Base-by-base conservation (phyloP, 2,888 invertebrate species). In the Tetrapedia diversipes region DNA sequence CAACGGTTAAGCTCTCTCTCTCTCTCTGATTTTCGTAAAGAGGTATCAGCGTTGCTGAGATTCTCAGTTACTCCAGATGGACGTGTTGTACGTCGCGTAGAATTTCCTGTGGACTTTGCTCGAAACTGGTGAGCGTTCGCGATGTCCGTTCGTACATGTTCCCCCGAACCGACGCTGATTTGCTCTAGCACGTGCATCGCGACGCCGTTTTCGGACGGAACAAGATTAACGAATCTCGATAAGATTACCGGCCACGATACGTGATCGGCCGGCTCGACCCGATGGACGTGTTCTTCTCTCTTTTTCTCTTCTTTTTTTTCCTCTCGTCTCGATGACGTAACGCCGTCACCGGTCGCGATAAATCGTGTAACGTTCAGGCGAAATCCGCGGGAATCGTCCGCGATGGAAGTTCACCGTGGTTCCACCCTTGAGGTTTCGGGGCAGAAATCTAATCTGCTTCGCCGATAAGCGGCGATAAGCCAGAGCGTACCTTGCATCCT, bases 211-310 rank as follows among this genome's bases (percentile, higher is more conserved):
- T 77, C 56, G 54, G 64, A 14, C 41, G 27, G 70, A 76, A 77
- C 63, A 39, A 82, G 86, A 83, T 86, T 79, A 83, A 84, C 82
- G 65, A 74, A 79, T 76, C 74, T 45, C 54, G 85, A 85, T 85
- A 85, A 85, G 85, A 85, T 85, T 86, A 85, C 66, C 41, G n/a
- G 8, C 10, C 4, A 68, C 74, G 84, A 84, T 85, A 85, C 85
- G 82, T 81, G 84, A 85, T 85, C 79, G 74, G 54, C 43, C 57
- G 59, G 43, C 60, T 54, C 41, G 39, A 45, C 57, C 29, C 82
- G 80, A 86, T 86, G 82, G 84, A 85, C 75, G 77, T 72, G 72
- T 65, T 45, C 45, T 54, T 27, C n/a, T 47, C 4, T 3, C 24
- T 47, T 27, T 27, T 27, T 16, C 14, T 39, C 11, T 10, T 39